These are phyloP conservation scores for Gorsachius magnificus DNA, from an alignment of 2,797 vertebrate genomes.

Conservation along the genomic window DNA sequence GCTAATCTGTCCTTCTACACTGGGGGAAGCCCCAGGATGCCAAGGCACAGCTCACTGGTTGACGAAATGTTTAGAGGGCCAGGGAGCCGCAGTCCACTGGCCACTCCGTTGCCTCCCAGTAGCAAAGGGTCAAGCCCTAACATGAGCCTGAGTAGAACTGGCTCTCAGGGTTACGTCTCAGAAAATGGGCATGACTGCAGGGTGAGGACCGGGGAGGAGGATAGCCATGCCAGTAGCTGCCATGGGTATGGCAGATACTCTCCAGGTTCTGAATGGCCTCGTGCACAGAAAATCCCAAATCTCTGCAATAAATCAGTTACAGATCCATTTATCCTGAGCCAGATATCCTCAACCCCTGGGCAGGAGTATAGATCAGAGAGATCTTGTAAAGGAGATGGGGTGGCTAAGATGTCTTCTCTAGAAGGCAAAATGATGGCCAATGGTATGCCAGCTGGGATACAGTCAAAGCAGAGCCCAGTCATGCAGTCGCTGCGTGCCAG, in stretches of 20 bases:
- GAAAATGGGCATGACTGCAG: constrained; percentile 81
- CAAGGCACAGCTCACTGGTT: constrained; percentile 78
- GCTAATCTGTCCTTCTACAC: constrained; percentile 76
- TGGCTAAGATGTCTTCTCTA: constrained; percentile 69
- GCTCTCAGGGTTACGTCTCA: constrained; percentile 76
- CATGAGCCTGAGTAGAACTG: constrained; percentile 74
- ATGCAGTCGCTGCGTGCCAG: constrained; percentile 61
- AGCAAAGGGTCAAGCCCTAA: constrained; percentile 79
- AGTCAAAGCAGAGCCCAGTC: constrained; percentile 66
- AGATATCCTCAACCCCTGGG: constrained; percentile 60
- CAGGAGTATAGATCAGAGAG: constrained; percentile 65
- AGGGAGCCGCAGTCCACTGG: constrained; percentile 74
- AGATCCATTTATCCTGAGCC: constrained; percentile 87
- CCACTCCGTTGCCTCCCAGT: constrained; percentile 70
- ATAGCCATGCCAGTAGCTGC: constrained; percentile 14
- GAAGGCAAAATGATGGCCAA: constrained; percentile 84
- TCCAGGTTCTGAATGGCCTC: constrained; percentile 68
- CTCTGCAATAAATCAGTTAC: constrained; percentile 77
- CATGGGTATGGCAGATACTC: constrained; percentile 72
- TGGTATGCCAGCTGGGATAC: constrained; percentile 75
- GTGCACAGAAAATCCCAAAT: constrained; percentile 71
- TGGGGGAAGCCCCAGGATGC: constrained; percentile 78
- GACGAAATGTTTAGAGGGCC: constrained; percentile 76
- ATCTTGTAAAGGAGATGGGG: constrained; percentile 64
- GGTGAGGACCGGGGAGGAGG: constrained; percentile 58